Evolutionary conservation across 2,888 invertebrate genomes (phyloP).

Genomic region (Venusia cambrica): DNA sequence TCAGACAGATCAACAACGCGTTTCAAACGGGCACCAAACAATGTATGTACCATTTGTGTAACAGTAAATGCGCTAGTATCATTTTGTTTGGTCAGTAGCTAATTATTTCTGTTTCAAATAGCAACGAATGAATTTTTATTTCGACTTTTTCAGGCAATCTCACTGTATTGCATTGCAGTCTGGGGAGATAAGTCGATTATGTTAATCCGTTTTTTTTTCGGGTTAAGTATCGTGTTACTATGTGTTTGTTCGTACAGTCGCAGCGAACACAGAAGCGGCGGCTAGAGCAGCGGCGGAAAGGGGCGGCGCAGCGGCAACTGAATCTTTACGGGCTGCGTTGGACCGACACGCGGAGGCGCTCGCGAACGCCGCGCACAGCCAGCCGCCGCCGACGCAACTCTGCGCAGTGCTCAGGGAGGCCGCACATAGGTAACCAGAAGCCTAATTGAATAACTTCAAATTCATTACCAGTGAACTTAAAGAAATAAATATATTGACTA

Average conservation of each 20-base stretch:
- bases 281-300: constrained; percentile 66
- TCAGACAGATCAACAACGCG: constrained; percentile 92
- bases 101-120: too few species aligned
- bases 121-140: too few species aligned
- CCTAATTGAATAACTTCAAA: too few species aligned
- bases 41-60: constrained; percentile 81
- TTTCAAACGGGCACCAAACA: constrained; percentile 95
- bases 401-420: constrained; percentile 47
- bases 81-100: too few species aligned
- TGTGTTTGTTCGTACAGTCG: constrained; percentile 49
- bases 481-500: too few species aligned
- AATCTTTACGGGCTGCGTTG: constrained; percentile 52
- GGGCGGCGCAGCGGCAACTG: constrained; percentile 49
- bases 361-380: constrained; percentile 33
- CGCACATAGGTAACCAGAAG: constrained; percentile 58
- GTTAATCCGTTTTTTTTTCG: too few species aligned
- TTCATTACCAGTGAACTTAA: too few species aligned
- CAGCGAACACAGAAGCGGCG: constrained; percentile 59
- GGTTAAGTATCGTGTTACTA: too few species aligned
- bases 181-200: too few species aligned
- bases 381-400: constrained; percentile 37
- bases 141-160: too few species aligned
- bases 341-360: constrained; percentile 55
- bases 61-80: too few species aligned
- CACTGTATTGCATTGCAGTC: too few species aligned